A percentile compares a stretch with the other conserved stretches of the same genome.
Evolutionary conservation across 2,113 vertebrate species (phyloP).

Genomic region (Eonycteris spelaea): DNA sequence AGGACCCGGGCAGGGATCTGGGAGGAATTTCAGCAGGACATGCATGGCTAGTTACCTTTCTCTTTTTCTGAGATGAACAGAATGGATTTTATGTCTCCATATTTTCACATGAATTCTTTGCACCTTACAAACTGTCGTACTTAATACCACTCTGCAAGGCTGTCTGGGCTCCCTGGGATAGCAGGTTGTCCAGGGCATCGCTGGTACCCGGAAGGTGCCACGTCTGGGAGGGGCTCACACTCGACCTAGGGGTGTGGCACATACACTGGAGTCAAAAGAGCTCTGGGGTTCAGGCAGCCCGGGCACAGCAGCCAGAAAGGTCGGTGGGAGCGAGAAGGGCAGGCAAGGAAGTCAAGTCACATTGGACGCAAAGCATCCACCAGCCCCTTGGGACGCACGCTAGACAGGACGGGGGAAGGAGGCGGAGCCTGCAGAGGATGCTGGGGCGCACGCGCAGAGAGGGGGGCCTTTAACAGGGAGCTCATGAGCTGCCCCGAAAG

Average conservation of each 20-base stretch:
- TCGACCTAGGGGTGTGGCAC: background rate
- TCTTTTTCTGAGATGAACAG: background rate
- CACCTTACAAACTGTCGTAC: background rate
- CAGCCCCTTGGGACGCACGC: background rate
- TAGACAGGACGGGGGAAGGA: background rate
- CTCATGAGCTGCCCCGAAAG: too few relatives aligned
- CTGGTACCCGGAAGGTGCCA: background rate
- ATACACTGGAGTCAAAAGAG: background rate
- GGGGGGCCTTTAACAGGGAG: background rate
- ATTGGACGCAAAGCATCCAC: background rate
- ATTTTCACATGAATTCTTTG: background rate
- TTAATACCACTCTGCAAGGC: background rate
- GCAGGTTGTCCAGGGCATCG: background rate
- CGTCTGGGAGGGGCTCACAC: background rate
- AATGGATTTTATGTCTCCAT: background rate
- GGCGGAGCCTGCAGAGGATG: background rate
- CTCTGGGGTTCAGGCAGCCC: too few relatives aligned
- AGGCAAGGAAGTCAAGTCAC: background rate
- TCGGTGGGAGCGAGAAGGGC: background rate
- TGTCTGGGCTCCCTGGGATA: background rate
- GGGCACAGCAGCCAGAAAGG: background rate
- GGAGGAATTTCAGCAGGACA: background rate
- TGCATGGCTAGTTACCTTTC: background rate
- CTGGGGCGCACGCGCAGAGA: too few relatives aligned
- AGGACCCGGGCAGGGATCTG: background rate